Evolutionary conservation across 2,888 invertebrate genomes (phyloP), one percentile per base, ranked within the genome.

Genomic region (Frankliniella fusca): DNA sequence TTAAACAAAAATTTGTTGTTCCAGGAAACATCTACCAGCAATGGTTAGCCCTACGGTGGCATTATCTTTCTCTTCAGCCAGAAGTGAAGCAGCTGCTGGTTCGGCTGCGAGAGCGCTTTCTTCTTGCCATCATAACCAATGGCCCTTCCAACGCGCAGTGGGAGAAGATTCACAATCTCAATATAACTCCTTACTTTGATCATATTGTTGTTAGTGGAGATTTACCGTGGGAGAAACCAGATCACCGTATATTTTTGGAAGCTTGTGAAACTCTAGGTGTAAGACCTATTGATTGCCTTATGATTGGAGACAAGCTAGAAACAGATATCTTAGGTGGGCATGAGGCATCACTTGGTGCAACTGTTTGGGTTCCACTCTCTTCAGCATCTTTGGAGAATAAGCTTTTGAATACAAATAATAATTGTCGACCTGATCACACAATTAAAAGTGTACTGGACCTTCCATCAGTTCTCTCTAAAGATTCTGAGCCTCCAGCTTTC

Each of bases 231-330:
- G 95, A 95, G 89, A 96, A 96, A 88, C 96, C 96, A 0, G 92
- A 94, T 87, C 91, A 93, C 85, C 91, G 93, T 87, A 95, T 96
- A 88, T 96, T 83, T 83, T 81, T 82, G 85, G 93, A 94, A 85
- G 95, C 95, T 50, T 95, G 95, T 89, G 92, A 92, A 86, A 91
- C 91, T 87, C 91, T 96, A 83, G 91, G 92, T 84, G 94, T 96
- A 28, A 90, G 92, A 87, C 94, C 95, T 0, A 89, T 91, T 82
- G 91, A 92, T 85, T 95, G 95, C 89, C 90, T 95, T 85, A 96
- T 96, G 95, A 93, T 95, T 86, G 96, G 96, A 80, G 96, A 96
- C 87, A 95, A 95, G 87, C 88, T 96, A 85, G 95, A 95, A 88
- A 95, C 96, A 65, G 96, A 96, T 88, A 95, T 96, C 86, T 91